phyloP scores from a whole-genome alignment of 64 coral and sea anemone genomes.

The Porites australiensis region DNA sequence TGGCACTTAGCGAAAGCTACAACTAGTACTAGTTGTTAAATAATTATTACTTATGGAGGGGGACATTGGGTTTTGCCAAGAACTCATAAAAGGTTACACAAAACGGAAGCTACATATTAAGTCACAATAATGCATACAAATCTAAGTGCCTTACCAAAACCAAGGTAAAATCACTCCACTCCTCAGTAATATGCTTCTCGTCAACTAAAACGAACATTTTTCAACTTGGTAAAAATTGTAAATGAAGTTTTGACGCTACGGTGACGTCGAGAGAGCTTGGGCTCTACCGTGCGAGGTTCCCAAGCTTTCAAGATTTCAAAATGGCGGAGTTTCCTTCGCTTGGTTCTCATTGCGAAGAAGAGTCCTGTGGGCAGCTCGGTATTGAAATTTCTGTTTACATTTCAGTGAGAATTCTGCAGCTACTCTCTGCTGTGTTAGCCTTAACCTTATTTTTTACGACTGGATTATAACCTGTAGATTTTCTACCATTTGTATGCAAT shows the following conservation, averaged over 20 bases:
- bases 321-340: slow-evolving; percentile 93
- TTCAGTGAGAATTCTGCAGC: not conserved
- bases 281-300: not conserved
- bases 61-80: no score
- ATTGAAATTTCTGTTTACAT: not conserved
- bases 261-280: not conserved
- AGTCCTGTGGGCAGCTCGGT: slow-evolving; percentile 89
- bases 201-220: slow-evolving; percentile 67
- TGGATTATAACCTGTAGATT: slow-evolving; percentile 67
- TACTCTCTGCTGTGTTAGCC: not conserved
- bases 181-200: not conserved
- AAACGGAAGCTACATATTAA: not conserved
- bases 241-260: no score
- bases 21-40: no score
- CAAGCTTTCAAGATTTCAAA: slow-evolving; percentile 42
- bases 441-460: not conserved
- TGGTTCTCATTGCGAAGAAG: slow-evolving; percentile 84
- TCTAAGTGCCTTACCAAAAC: slow-evolving; percentile 65
- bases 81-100: no score
- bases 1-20: no score
- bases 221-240: not conserved
- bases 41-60: no score
- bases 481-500: slow-evolving; percentile 90
- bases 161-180: slow-evolving; percentile 74
- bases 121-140: not conserved